Percentiles rank a stretch among this genome's conserved stretches.
phyloP scores from a whole-genome alignment of 2,797 vertebrate genomes.

The Diglossa cyanea region DNA sequence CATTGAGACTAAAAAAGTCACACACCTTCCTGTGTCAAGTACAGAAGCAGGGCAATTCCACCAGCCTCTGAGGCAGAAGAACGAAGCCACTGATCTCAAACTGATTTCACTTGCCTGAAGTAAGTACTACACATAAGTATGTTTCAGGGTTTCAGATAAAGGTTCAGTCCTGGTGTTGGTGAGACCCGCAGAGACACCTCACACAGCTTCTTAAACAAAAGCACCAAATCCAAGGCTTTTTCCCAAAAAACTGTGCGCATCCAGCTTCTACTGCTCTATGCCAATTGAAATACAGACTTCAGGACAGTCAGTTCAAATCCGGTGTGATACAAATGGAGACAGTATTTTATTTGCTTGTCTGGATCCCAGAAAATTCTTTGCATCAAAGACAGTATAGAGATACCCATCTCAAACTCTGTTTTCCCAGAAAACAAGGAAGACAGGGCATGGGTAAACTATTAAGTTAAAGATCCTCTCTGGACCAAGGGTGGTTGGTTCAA shows the following conservation, averaged over 20 bases:
- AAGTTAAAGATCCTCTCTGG: neutral
- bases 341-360: neutral
- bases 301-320: neutral
- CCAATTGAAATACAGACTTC: neutral
- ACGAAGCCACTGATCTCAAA: neutral
- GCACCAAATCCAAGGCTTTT: neutral
- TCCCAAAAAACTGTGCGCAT: neutral
- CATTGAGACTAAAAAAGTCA: neutral
- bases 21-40: neutral
- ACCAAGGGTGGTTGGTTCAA: neutral
- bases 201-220: neutral
- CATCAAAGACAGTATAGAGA: neutral
- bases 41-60: accelerated
- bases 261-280: neutral
- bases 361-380: neutral
- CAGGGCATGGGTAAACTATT: neutral
- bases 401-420: neutral
- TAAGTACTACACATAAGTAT: neutral
- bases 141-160: neutral
- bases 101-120: neutral
- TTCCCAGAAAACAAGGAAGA: neutral
- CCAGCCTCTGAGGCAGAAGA: neutral
- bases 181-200: neutral
- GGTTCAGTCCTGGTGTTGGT: neutral
- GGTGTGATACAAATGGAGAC: neutral